Evolutionary conservation across 2,888 invertebrate genomes (phyloP).

Genomic region (Dastarcus helophoroides): DNA sequence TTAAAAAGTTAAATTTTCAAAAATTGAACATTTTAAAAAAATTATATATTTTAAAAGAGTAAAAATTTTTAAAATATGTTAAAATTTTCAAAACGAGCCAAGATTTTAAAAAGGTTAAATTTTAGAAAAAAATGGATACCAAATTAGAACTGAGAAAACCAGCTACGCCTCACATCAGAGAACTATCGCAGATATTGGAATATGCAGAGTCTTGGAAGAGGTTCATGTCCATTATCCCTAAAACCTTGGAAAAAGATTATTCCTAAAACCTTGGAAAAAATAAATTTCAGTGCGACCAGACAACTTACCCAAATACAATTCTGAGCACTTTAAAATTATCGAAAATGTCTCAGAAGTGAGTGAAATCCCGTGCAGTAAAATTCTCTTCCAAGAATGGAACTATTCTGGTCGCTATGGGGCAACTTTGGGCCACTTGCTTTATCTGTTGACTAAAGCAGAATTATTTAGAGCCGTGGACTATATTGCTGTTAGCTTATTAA

Average conservation of each 20-base stretch:
- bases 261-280: too few relatives aligned
- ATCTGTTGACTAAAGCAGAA: conserved; percentile 53
- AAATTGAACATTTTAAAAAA: too few relatives aligned
- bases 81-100: too few relatives aligned
- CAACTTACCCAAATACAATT: conserved; percentile 47
- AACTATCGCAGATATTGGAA: conserved; percentile 54
- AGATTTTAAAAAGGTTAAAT: too few relatives aligned
- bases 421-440: conserved; percentile 51
- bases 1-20: too few relatives aligned
- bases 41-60: too few relatives aligned
- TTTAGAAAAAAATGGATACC: too few relatives aligned
- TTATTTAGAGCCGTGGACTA: conserved; percentile 69
- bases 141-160: conserved; percentile 52
- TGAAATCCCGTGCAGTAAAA: conserved; percentile 50
- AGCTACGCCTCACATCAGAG: conserved; percentile 45
- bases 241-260: conserved; percentile 37
- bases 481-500: conserved; percentile 50
- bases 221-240: conserved; percentile 61
- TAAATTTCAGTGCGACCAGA: conserved; percentile 30
- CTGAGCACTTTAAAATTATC: conserved; percentile 54
- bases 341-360: conserved; percentile 46
- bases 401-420: conserved; percentile 66
- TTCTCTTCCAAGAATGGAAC: conserved; percentile 80
- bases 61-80: too few relatives aligned
- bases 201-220: conserved; percentile 61